These are phyloP conservation scores for Gasteruption jaculator DNA, from an alignment of 2,888 invertebrate species.

Conservation along the genomic window DNA sequence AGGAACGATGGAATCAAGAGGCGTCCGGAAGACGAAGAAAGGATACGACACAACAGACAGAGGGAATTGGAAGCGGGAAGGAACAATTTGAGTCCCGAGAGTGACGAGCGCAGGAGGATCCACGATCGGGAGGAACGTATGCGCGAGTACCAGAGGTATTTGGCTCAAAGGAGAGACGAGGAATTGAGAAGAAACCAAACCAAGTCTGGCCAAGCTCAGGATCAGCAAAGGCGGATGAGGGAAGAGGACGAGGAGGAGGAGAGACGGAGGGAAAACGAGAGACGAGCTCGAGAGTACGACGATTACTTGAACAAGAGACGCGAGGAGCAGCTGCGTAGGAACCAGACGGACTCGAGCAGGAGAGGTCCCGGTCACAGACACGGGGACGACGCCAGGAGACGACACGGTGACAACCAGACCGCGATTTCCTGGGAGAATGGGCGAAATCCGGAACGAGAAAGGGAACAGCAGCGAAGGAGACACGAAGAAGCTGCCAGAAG, in stretches of 20 bases:
- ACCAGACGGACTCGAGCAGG: slow-evolving; percentile 17
- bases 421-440: too few species aligned
- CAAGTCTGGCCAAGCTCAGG: slow-evolving; percentile 21
- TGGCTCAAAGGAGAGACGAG: slow-evolving; percentile 15
- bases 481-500: slow-evolving; percentile 6
- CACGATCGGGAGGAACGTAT: too few species aligned
- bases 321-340: not conserved
- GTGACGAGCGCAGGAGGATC: slow-evolving; percentile 23
- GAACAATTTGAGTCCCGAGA: slow-evolving; percentile 20
- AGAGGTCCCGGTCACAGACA: slow-evolving; percentile 1
- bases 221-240: slow-evolving; percentile 19
- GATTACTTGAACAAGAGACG: slow-evolving; percentile 11
- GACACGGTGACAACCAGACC: too few species aligned
- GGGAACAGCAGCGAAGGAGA: slow-evolving; percentile 3
- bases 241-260: slow-evolving; percentile 24
- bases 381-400: slow-evolving; percentile 12
- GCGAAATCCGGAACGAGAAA: not conserved
- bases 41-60: slow-evolving; percentile 8
- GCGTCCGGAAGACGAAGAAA: not conserved
- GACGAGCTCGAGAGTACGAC: slow-evolving; percentile 6
- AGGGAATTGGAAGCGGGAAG: slow-evolving; percentile 13
- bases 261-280: slow-evolving; percentile 6
- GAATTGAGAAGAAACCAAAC: slow-evolving; percentile 8
- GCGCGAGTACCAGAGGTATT: slow-evolving; percentile 23
- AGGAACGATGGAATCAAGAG: not conserved